phyloP scores from a whole-genome alignment of 2,797 vertebrate species.

The Mareca strepera region DNA sequence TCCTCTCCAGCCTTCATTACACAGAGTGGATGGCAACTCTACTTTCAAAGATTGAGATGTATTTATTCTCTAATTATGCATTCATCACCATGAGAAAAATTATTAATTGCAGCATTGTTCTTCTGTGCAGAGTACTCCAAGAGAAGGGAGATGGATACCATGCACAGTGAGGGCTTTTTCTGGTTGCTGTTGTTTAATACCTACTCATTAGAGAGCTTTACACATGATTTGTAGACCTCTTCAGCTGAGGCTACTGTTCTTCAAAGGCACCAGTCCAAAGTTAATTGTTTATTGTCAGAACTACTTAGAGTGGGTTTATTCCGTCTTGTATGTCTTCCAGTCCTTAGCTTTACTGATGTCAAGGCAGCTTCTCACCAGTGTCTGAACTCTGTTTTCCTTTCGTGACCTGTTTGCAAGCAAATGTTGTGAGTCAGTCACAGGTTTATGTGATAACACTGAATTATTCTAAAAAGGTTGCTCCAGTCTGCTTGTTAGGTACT shows the following conservation, averaged over 20 bases:
- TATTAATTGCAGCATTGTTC: neutral
- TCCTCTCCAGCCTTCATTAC: neutral
- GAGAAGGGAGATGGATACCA: neutral
- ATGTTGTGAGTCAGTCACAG: neutral
- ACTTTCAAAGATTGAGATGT: neutral
- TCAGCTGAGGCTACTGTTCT: neutral
- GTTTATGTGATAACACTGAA: constrained; percentile 42
- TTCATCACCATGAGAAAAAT: neutral
- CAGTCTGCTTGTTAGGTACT: constrained; percentile 5
- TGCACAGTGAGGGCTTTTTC: neutral
- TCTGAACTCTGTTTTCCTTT: constrained; percentile 1
- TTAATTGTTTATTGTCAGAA: neutral
- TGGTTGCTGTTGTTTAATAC: neutral
- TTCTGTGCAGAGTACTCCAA: neutral
- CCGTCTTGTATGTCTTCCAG: neutral
- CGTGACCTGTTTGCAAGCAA: neutral
- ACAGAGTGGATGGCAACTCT: neutral
- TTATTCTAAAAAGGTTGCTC: constrained; percentile 26
- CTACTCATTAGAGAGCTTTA: neutral
- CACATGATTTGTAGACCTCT: neutral
- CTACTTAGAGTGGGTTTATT: neutral
- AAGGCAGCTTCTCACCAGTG: neutral
- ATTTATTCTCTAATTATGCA: constrained; percentile 10
- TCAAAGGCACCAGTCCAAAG: neutral
- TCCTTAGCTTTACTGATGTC: neutral